phyloP scores from a whole-genome alignment of 2,113 vertebrate genomes.

The Echinops telfairi region DNA sequence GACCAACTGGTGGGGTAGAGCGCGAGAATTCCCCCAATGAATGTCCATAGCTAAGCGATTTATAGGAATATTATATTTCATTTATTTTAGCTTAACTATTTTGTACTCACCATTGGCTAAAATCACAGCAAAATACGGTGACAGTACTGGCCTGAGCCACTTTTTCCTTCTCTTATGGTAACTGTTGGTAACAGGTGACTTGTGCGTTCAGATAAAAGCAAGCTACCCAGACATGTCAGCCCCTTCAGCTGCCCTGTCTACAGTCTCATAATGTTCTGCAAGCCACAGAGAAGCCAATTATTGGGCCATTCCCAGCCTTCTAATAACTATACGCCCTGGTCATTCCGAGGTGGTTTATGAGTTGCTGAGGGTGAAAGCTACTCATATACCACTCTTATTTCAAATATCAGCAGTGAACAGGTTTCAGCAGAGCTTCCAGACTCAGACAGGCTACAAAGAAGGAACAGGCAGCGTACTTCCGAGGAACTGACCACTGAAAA shows the following conservation, averaged over 20 bases:
- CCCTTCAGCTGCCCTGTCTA: not conserved
- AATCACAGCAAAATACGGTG: not conserved
- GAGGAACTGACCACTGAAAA: too few relatives aligned
- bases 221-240: not conserved
- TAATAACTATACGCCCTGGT: not conserved
- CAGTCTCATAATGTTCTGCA: not conserved
- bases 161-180: not conserved
- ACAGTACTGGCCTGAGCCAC: not conserved
- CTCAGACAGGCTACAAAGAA: too few relatives aligned
- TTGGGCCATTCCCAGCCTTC: not conserved
- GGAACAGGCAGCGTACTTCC: too few relatives aligned
- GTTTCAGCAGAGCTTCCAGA: too few relatives aligned
- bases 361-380: too few relatives aligned
- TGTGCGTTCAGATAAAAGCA: not conserved
- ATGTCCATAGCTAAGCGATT: constrained; percentile 17
- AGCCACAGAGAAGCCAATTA: not conserved
- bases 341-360: too few relatives aligned
- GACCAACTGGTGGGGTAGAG: not conserved
- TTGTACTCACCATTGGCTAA: not conserved
- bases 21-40: not conserved
- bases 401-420: too few relatives aligned
- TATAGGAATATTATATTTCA: not conserved
- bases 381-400: too few relatives aligned
- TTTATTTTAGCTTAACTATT: not conserved
- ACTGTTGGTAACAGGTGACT: not conserved